Base-by-base conservation (phyloP, 2,113 vertebrate species). In the Drymodes brunneopygia region DNA sequence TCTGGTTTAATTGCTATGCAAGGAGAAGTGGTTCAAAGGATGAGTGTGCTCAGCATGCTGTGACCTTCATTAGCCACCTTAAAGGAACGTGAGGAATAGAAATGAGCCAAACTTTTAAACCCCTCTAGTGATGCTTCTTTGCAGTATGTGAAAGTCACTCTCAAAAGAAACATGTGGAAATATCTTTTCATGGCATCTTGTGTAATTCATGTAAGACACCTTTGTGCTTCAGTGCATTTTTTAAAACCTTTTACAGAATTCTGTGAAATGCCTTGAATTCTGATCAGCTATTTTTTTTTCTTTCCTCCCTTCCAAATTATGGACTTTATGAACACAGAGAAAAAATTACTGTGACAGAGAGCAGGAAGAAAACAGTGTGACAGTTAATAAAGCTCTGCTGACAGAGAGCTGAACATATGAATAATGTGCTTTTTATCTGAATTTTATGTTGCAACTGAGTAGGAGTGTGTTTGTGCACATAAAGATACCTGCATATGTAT, bases 1-100 rank as follows among this genome's bases (percentile, higher is more conserved):
- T 95, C 77, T 12, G 42, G 64, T 66, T 81, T 92, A 66, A 86
- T 94, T 96, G 72, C 89, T 94, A 33, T 86, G 73, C 87, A 72
- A 71, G 77, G 65, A 75, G 67, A 94, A 81, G 79, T 69, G 86
- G 54, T 96, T 84, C 88, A 78, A 86, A 97, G 79, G 61, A 71
- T 40, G 33, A 69, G n/a, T 38, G 42, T 62, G 57, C 31, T 61
- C 35, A 66, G 71, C 45, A 35, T 62, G 16, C 58, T 77, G 36
- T 73, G 92, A 81, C 72, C 73, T 92, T 74, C 38, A 1, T 45
- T 81, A 86, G 6, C 51, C 54, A 17, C 22, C 3, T 44, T 89
- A 65, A 83, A 81, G 45, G 40, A 64, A 35, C 0, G 0, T 23
- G 58, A 81, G n/a, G 45, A 66, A 12, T 11, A 81, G 40, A 6